Percentiles rank a stretch among this genome's conserved stretches.
phyloP scores from a whole-genome alignment of 2,888 invertebrate species.

The Lamellibrachia columna region DNA sequence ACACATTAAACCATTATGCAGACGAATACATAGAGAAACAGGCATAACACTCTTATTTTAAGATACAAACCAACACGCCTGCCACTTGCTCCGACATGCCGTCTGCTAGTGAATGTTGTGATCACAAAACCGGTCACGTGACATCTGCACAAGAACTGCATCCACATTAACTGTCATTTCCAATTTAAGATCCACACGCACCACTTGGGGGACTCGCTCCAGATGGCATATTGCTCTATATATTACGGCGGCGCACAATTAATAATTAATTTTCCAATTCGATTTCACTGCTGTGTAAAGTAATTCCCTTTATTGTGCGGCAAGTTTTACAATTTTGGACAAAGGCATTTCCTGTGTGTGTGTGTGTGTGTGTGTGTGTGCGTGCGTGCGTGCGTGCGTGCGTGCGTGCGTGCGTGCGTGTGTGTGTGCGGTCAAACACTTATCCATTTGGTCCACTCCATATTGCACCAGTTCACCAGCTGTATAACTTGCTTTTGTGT shows the following conservation, averaged over 20 bases:
- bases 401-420: no score
- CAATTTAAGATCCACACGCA: neutral
- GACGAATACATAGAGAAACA: neutral
- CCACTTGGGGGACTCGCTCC: neutral
- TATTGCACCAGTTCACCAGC: no score
- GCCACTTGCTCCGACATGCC: neutral
- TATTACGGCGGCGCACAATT: neutral
- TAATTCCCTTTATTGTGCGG: no score
- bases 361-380: no score
- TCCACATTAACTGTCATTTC: neutral
- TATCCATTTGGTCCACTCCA: no score
- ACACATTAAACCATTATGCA: neutral
- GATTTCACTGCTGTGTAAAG: neutral
- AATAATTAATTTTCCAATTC: neutral
- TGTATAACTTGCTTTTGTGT: no score
- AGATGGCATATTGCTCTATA: no score
- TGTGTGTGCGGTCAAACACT: no score
- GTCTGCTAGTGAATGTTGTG: conserved; percentile 3
- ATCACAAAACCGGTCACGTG: neutral
- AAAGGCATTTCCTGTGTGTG: no score
- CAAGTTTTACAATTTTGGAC: no score
- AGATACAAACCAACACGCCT: neutral
- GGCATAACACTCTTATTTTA: neutral
- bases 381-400: no score
- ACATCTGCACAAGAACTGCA: neutral